Evolutionary conservation across 1,140 invertebrate species (phyloP).

Genomic region (Scaptomyza montana): DNA sequence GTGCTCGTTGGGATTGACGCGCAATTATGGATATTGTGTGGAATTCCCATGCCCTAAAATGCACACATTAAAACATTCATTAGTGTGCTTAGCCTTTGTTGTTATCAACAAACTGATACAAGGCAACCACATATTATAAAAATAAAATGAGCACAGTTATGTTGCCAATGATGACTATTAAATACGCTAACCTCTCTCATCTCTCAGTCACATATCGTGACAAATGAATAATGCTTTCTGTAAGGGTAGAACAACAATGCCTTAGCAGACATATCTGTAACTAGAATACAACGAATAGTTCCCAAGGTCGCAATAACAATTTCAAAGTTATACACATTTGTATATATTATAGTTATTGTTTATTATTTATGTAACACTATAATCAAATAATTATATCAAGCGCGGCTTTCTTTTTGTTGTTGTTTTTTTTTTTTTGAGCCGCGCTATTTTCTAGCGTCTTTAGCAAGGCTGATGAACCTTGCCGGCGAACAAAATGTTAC

Average conservation of each 20-base stretch:
- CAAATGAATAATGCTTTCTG: no score
- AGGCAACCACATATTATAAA: background rate
- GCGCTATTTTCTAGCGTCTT: conserved; percentile 5
- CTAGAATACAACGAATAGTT: no score
- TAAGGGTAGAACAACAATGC: no score
- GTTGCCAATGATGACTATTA: no score
- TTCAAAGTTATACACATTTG: background rate
- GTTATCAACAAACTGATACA: conserved; percentile 5
- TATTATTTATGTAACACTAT: conserved; percentile 9
- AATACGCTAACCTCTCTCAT: no score
- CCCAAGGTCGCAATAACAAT: background rate
- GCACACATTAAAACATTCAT: background rate
- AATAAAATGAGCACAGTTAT: no score
- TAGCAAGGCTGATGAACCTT: conserved; percentile 84
- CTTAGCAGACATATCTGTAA: no score
- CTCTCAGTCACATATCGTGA: no score
- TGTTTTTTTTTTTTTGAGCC: background rate
- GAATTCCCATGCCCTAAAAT: conserved; percentile 37
- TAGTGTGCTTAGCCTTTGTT: background rate
- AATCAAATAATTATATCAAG: conserved; percentile 55
- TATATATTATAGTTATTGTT: conserved; percentile 4
- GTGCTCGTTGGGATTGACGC: conserved; percentile 9
- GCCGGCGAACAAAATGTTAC: conserved; percentile 89
- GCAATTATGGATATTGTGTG: conserved; percentile 27
- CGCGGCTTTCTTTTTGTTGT: conserved; percentile 1